Base-by-base conservation (phyloP, 2,888 invertebrate species). In the Metellina segmentata region DNA sequence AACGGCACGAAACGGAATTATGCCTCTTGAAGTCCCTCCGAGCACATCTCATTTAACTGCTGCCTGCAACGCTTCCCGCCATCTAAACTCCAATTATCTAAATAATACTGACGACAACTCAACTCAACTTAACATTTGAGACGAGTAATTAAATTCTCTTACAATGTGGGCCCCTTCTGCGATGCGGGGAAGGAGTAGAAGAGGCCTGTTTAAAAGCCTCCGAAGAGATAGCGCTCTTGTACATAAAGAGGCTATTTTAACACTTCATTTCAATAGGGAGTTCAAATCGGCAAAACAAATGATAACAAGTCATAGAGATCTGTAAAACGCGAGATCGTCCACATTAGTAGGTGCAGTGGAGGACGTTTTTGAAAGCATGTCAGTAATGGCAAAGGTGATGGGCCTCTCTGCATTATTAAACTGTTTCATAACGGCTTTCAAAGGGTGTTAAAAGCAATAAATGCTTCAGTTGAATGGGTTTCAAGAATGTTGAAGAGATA, bases 1-100 rank as follows among this genome's bases (percentile, higher is more conserved):
- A 82, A 71, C 82, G 71, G 49, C 51, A 51, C 82, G 82, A 82
- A 16, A 51, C 82, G 82, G 51, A 77, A 82, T 71, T 71, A 82
- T 71, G 82, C 49, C 34, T 71, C 82, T 71, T 19, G 51, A 71
- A 71, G 70, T 71, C 70, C 52, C 16, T 5, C 13, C 49, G 49
- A 51, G 19, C 71, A 7, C 82, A 71, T 82, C 72, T 71, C 71
- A 13, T 51, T 71, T 82, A 82, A 82, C 82, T 71, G 71, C 82
- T 71, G 70, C 52, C 78, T 75, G 48, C 75, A 13, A 75, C 9
- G 4, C 16, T 51, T 70, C 71, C 16, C 51, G 20, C 70, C 70
- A 71, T 82, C 82, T 16, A 71, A 82, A 82, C 82, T 71, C 71
- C 51, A 71, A 82, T 82, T 82, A 49, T 82, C 82, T 82, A 19